Evolutionary conservation across 1,140 invertebrate species (phyloP).

Genomic region (Sminthurinus signatus): DNA sequence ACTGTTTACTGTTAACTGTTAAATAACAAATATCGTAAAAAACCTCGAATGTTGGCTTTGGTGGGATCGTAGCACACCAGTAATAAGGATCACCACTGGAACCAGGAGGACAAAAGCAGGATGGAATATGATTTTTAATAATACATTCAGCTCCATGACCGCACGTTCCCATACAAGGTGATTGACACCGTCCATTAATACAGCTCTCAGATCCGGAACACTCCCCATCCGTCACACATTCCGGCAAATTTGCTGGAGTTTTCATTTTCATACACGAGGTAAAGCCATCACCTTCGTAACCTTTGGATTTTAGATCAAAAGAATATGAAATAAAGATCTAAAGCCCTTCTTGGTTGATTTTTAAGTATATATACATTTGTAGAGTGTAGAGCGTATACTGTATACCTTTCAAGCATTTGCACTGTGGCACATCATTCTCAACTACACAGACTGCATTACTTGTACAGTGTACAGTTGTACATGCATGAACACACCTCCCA

Average conservation of each 20-base stretch:
- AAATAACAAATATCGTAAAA: too few species aligned
- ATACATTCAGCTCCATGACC: conserved; percentile 39
- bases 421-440: conserved; percentile 34
- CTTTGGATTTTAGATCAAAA: conserved; percentile 1
- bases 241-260: conserved; percentile 57
- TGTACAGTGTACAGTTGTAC: conserved; percentile 34
- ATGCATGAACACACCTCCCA: conserved; percentile 40
- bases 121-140: conserved; percentile 38
- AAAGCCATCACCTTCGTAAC: conserved; percentile 62
- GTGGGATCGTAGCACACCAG: conserved; percentile 36
- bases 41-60: conserved; percentile 30
- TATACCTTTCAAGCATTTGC: conserved; percentile 34
- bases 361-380: too few species aligned
- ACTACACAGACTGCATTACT: conserved; percentile 40
- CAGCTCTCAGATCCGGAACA: conserved; percentile 65
- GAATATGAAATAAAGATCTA: not conserved
- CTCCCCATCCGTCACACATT: conserved; percentile 71
- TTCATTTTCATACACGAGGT: conserved; percentile 37
- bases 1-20: too few species aligned
- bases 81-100: conserved; percentile 40
- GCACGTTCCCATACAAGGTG: conserved; percentile 58
- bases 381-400: too few species aligned
- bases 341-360: not conserved
- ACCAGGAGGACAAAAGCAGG: conserved; percentile 36
- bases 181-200: conserved; percentile 69